Evolutionary conservation across 2,113 vertebrate genomes (phyloP).

Genomic region (Siphamia tubifer): DNA sequence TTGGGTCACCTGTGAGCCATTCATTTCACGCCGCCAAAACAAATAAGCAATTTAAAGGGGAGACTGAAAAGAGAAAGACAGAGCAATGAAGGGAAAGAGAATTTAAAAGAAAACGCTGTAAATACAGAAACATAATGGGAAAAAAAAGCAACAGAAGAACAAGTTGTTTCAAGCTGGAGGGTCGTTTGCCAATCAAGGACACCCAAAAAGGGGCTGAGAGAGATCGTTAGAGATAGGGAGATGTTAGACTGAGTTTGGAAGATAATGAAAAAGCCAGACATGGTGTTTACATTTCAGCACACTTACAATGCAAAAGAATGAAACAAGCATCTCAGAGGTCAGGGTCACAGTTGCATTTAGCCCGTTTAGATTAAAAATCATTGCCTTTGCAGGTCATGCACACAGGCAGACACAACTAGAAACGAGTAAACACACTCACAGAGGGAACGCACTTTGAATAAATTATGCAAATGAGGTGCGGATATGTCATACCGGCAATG

Average conservation of each 20-base stretch:
- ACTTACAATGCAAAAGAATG: constrained; percentile 8
- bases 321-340: constrained; percentile 26
- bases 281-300: constrained; percentile 15
- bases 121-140: background rate
- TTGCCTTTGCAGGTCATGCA: constrained; percentile 10
- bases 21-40: constrained; percentile 57
- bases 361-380: constrained; percentile 32
- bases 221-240: background rate
- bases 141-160: background rate
- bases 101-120: constrained; percentile 15
- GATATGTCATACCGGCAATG: background rate
- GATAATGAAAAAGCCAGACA: constrained; percentile 22
- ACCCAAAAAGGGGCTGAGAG: no score
- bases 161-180: background rate
- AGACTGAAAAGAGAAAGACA: background rate
- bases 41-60: constrained; percentile 58
- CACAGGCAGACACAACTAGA: constrained; percentile 4
- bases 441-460: constrained; percentile 27
- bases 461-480: constrained; percentile 39
- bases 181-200: background rate
- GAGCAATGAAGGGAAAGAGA: constrained; percentile 6
- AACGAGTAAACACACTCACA: constrained; percentile 1
- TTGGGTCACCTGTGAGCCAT: constrained; percentile 64
- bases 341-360: constrained; percentile 39
- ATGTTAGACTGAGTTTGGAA: constrained; percentile 11